Evolutionary conservation across 2,888 invertebrate species (phyloP), one percentile per base, ranked within the genome.

Genomic region (Drosophila nr. medialis): DNA sequence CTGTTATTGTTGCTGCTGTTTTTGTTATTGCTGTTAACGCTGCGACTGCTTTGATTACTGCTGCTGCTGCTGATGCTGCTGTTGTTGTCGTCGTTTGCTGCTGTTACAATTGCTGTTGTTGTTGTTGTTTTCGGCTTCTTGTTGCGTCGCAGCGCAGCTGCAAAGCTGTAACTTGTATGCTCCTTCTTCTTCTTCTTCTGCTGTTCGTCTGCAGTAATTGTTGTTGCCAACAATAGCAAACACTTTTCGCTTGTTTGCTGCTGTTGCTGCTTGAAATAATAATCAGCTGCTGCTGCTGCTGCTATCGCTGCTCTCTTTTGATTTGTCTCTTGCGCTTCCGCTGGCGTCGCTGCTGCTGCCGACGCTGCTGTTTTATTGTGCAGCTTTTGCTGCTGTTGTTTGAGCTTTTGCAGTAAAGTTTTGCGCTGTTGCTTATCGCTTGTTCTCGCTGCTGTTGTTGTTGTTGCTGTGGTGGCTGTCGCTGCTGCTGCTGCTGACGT

Each of bases 91-190:
- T 60, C 53, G 68, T 29, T 30, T 56, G 55, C 42, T 45, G 50
- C 49, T 56, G 67, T 55, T 21, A 56, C 30, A 30, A 49, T 36
- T 55, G 65, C 40, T 60, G 64, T 51, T 65, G 56, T 59, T 68
- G 77, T 62, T 59, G 76, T 77, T 74, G 87, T 79, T 75, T 90
- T 90, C 63, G 91, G 78, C 60, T 89, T 91, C 72, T 90, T 90
- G 68, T 81, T 82, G 72, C 90, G 91, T 73, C 89, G 72, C 59
- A 90, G 72, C 69, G 91, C 91, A 58, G 90, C 78, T 67, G 91
- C 75, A 62, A 86, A 79, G 48, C 78, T 86, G 40, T 90, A 86
- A 70, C 86, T 86, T 7, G 65, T 73, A 27, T 86, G 72, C 71
- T 88, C 90, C 53, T 90, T 83, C 54, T 88, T 88, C 53, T 86